Evolutionary conservation across 2,888 invertebrate species (phyloP), one percentile per base, ranked within the genome.

Genomic region (Priapulus caudatus): DNA sequence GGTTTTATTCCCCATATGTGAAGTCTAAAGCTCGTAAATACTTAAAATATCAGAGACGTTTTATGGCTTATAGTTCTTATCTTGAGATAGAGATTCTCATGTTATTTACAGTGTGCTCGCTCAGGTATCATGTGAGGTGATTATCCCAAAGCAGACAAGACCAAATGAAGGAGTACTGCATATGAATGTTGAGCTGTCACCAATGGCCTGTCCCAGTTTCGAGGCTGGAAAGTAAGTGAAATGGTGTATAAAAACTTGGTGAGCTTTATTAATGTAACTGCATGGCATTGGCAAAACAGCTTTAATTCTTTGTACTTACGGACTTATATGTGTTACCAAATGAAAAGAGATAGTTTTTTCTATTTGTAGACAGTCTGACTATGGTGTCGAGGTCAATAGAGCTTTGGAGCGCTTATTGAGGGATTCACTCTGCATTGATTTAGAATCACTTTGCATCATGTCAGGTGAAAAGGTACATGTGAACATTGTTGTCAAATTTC

Each of bases 401-500:
- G 75, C 87, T 44, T 71, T 95, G 45, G 92, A 93, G 66, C 59
- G 72, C 67, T 88, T 88, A 66, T 80, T 90, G 53, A 86, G 86
- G 66, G 91, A 91, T 66, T 92, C 91, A 0, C 82, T 84, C 62
- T 90, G 90, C 64, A 75, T 95, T 45, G 93, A 95, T 72, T 76
- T 92, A 52, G 95, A 95, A 73, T 86, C 92, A 0, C 74, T 95
- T n/a, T 95, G 95, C 70, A 86, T 95, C 63, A 83, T 86, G 59
- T 82, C 87, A 47, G 90, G 87, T 65, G 88, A 91, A 74, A 86
- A 89, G 78, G 88, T 87, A 63, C n/a, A 33, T n/a, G 33, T 10
- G 33, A 33, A 33, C 33, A 10, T 33, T 33, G 33, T 33, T 33
- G 33, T 10, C 33, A 10, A 33, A 33, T n/a, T 33, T 33, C 33